Evolutionary conservation across 2,888 invertebrate genomes (phyloP).

Genomic region (Oxystoma pomonae): DNA sequence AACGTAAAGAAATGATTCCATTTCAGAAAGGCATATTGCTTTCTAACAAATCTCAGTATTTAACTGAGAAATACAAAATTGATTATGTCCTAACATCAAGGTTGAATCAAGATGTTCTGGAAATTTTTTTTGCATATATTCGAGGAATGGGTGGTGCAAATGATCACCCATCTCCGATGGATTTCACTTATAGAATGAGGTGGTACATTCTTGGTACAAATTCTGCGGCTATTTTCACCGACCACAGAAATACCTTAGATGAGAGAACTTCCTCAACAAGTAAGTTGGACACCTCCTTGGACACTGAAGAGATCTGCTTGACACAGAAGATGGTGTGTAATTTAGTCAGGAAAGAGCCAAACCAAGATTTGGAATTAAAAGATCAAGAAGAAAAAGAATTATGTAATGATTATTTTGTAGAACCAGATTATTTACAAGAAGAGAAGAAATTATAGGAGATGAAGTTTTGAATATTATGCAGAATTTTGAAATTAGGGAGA

Average conservation of each 20-base stretch:
- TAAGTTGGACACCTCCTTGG: not conserved
- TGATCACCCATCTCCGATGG: slow-evolving; percentile 27
- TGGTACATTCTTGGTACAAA: slow-evolving; percentile 28
- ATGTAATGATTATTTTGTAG: not conserved
- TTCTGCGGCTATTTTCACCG: not conserved
- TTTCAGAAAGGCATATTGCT: slow-evolving; percentile 13
- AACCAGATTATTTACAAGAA: not conserved
- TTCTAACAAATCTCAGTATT: slow-evolving; percentile 9
- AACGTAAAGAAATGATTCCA: slow-evolving; percentile 7
- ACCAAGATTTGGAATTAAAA: not conserved
- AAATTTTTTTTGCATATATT: slow-evolving; percentile 27
- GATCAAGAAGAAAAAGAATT: not conserved
- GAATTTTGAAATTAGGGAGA: not conserved
- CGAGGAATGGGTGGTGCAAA: slow-evolving; percentile 23
- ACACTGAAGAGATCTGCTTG: not conserved
- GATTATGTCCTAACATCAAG: slow-evolving; percentile 27
- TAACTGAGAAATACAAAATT: slow-evolving; percentile 15
- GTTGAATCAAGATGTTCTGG: slow-evolving; percentile 31
- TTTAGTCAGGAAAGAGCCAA: too few species aligned
- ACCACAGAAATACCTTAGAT: not conserved
- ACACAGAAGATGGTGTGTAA: not conserved
- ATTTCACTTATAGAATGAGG: slow-evolving; percentile 28
- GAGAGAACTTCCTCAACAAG: not conserved
- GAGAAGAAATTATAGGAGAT: not conserved
- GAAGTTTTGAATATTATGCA: not conserved